A percentile compares a stretch with the other conserved stretches of the same genome.
Evolutionary conservation across 2,797 vertebrate species (phyloP).

Genomic region (Schizothorax lantsangensis): DNA sequence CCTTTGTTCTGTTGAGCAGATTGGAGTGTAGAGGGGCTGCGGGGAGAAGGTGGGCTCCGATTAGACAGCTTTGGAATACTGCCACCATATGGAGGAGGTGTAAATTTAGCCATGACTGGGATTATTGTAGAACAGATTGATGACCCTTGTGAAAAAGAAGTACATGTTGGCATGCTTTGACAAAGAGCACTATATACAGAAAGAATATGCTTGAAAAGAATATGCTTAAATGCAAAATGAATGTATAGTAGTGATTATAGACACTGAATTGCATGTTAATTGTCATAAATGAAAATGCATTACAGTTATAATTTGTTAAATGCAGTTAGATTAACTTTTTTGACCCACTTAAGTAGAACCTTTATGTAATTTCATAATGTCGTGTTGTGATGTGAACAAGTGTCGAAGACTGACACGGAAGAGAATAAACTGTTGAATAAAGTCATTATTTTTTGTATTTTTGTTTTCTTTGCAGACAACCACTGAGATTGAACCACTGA

Average conservation of each 20-base stretch:
- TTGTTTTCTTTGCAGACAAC: too few relatives aligned
- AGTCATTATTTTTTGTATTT: too few relatives aligned
- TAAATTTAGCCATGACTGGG: constrained; percentile 63
- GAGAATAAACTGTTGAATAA: too few relatives aligned
- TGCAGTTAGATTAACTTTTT: background rate
- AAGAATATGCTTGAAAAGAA: background rate
- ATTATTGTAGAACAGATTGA: constrained; percentile 32
- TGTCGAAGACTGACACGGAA: too few relatives aligned
- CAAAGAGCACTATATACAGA: background rate
- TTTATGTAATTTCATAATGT: background rate
- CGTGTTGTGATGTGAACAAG: too few relatives aligned
- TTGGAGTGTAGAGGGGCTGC: constrained; percentile 8
- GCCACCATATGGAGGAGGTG: constrained; percentile 81
- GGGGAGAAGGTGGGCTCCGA: constrained; percentile 11
- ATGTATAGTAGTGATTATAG: background rate
- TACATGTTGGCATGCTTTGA: background rate
- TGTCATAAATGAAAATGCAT: background rate
- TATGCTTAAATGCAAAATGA: background rate
- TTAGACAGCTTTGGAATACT: constrained; percentile 77
- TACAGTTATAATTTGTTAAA: background rate
- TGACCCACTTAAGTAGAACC: background rate
- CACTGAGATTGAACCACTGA: too few relatives aligned
- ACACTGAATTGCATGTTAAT: background rate
- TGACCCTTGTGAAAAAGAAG: background rate
- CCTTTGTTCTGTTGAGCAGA: constrained; percentile 51